Percentiles rank a stretch among this genome's conserved stretches.
Evolutionary conservation across 2,113 vertebrate species (phyloP).

Genomic region (Empidonax traillii): DNA sequence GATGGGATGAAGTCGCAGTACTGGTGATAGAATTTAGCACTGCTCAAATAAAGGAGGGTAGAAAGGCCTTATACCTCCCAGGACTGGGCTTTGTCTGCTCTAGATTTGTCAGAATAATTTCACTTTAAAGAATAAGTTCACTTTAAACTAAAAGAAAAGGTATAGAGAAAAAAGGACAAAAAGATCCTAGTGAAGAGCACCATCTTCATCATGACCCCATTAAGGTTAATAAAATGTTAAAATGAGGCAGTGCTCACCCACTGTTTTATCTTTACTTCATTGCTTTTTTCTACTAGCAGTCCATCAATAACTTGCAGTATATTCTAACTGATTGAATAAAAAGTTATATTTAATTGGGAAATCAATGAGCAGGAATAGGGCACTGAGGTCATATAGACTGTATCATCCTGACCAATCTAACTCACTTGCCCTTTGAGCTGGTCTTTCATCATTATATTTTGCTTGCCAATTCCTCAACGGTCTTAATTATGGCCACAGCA

Average conservation of each 20-base stretch:
- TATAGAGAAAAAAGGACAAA: neutral
- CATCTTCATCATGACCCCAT: conserved; percentile 31
- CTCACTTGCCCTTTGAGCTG: conserved; percentile 64
- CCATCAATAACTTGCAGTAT: conserved; percentile 66
- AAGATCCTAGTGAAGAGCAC: conserved; percentile 14
- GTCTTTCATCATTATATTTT: conserved; percentile 73
- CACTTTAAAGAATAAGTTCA: neutral
- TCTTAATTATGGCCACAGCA: conserved; percentile 75
- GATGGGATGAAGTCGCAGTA: neutral
- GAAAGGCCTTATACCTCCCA: neutral
- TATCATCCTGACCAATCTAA: conserved; percentile 64
- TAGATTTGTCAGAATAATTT: neutral
- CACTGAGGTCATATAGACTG: conserved; percentile 63
- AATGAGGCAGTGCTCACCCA: conserved; percentile 39
- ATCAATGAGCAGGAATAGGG: conserved; percentile 70
- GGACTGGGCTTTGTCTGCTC: neutral
- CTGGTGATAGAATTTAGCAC: neutral
- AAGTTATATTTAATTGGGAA: conserved; percentile 75
- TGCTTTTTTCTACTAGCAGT: conserved; percentile 32
- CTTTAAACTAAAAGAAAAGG: neutral
- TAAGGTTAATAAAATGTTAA: conserved; percentile 62
- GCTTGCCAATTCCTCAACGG: conserved; percentile 68
- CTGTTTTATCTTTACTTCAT: conserved; percentile 52
- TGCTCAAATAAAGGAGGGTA: neutral
- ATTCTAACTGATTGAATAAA: conserved; percentile 69